Percentiles rank a stretch among this genome's conserved stretches.
Conservation (phyloP, 2,888 invertebrate genomes). For the Adelphocoris suturalis region DNA sequence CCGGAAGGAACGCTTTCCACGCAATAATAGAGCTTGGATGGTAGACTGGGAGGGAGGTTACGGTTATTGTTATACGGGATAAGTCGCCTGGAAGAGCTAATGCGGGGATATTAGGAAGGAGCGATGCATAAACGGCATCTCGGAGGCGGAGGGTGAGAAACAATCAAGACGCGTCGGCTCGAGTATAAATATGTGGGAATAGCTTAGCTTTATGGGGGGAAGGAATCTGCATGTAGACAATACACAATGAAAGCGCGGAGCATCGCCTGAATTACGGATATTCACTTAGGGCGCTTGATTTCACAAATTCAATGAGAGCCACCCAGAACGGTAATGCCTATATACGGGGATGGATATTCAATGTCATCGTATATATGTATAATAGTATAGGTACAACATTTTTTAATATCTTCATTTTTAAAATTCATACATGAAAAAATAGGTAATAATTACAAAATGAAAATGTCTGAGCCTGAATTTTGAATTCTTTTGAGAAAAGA, state of each 20-base stretch:
- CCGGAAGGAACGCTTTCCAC: constrained; percentile 26
- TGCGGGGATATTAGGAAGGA: constrained; percentile 62
- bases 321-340: background rate
- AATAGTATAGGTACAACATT: no score
- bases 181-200: constrained; percentile 55
- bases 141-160: constrained; percentile 36
- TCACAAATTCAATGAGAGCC: constrained; percentile 2
- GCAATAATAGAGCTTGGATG: constrained; percentile 47
- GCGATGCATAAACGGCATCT: constrained; percentile 51
- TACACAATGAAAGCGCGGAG: background rate
- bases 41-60: constrained; percentile 42
- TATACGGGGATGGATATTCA: no score
- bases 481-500: no score
- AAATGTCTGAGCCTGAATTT: no score
- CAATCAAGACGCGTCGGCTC: constrained; percentile 50
- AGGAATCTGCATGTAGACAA: constrained; percentile 40
- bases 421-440: no score
- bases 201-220: background rate
- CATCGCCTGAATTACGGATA: background rate
- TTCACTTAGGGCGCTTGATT: constrained; percentile 10
- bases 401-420: no score
- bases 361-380: background rate
- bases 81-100: constrained; percentile 65
- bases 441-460: no score
- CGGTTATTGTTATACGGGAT: constrained; percentile 70